These are phyloP conservation scores for Amaurobius ferox DNA, from an alignment of 2,888 invertebrate species.

Conservation along the genomic window DNA sequence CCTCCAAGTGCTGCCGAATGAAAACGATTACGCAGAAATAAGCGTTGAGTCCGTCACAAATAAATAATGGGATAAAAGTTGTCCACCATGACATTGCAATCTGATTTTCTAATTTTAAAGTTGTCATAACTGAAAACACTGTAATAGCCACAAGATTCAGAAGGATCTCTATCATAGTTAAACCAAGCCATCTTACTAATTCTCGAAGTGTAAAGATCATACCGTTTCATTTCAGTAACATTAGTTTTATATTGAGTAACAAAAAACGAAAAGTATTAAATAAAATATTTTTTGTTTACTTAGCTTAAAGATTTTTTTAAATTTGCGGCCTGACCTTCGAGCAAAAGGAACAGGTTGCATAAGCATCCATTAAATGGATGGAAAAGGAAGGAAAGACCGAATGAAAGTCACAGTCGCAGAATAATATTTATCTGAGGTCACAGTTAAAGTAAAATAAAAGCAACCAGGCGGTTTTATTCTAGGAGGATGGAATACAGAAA, in stretches of 20 bases:
- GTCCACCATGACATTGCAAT: conserved; percentile 87
- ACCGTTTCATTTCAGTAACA: conserved; percentile 27
- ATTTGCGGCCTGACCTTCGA: conserved; percentile 12
- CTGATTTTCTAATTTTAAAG: conserved; percentile 86
- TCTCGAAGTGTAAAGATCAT: conserved; percentile 94
- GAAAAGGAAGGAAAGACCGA: not conserved
- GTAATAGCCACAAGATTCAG: conserved; percentile 89
- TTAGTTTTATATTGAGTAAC: not conserved
- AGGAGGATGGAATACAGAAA: too few species aligned
- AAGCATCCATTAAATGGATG: not conserved
- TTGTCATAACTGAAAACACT: conserved; percentile 89
- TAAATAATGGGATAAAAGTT: conserved; percentile 93
- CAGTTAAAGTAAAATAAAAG: too few species aligned
- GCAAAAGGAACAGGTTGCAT: not conserved
- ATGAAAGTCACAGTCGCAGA: too few species aligned
- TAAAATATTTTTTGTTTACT: too few species aligned
- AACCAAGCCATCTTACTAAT: conserved; percentile 93
- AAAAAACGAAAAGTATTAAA: too few species aligned
- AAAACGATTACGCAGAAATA: conserved; percentile 97
- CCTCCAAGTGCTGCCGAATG: conserved; percentile 91
- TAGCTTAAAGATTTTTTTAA: too few species aligned
- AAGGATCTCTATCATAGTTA: conserved; percentile 97
- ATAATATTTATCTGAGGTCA: too few species aligned
- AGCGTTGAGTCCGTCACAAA: conserved; percentile 92
- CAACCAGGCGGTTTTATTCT: too few species aligned